A percentile compares a stretch with the other conserved stretches of the same genome.
phyloP scores from a whole-genome alignment of 1,140 invertebrate genomes.

The Gryon sp. region DNA sequence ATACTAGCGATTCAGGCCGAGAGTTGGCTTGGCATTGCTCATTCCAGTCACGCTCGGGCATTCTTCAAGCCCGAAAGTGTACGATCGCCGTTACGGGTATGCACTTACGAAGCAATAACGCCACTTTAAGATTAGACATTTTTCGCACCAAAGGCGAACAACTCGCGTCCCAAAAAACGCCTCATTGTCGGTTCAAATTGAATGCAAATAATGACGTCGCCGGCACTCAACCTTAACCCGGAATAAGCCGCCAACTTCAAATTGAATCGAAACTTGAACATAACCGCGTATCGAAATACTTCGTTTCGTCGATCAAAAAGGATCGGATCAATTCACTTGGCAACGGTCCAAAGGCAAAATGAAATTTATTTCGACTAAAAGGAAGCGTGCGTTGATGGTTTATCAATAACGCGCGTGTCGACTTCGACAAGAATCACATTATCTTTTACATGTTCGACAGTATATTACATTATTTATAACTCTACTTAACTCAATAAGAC shows the following conservation, averaged over 20 bases:
- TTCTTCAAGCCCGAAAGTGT: conserved; percentile 56
- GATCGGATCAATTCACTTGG: conserved; percentile 22
- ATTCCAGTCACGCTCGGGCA: conserved; percentile 54
- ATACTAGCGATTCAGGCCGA: conserved; percentile 46
- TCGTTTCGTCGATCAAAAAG: conserved; percentile 23
- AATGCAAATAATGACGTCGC: conserved; percentile 23
- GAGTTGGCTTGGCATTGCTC: conserved; percentile 37
- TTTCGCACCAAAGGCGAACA: conserved; percentile 23
- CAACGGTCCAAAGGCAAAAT: conserved; percentile 3
- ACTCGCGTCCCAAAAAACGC: conserved; percentile 12
- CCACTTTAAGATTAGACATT: conserved; percentile 56
- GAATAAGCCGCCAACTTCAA: conserved; percentile 1
- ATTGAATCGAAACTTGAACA: conserved; percentile 21
- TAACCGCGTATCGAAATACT: neutral
- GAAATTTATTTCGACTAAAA: conserved; percentile 18
- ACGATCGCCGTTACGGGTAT: conserved; percentile 41
- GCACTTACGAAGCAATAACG: conserved; percentile 39
- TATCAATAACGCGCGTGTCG: conserved; percentile 13
- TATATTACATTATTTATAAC: conserved; percentile 49
- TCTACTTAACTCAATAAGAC: conserved; percentile 34
- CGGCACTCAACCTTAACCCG: neutral
- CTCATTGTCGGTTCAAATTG: conserved; percentile 28
- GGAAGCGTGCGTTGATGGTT: neutral
- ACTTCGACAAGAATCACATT: conserved; percentile 43
- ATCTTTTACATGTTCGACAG: conserved; percentile 26